Evolutionary conservation across 2,888 invertebrate genomes (phyloP).

Genomic region (Tetragonisca angustula): DNA sequence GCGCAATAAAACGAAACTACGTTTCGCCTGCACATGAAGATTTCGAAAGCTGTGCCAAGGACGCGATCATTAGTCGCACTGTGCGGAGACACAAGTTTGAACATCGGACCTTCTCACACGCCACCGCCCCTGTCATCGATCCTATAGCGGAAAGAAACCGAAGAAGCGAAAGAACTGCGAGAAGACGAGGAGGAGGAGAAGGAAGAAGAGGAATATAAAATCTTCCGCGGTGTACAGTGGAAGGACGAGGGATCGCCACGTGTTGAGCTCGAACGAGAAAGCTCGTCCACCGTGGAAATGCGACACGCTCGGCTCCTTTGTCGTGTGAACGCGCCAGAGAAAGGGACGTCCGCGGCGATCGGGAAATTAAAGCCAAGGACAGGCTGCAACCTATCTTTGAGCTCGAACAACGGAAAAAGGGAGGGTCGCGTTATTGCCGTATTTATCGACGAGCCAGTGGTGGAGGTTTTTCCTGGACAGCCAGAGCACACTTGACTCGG

Average conservation of each 20-base stretch:
- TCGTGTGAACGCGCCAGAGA: slow-evolving; percentile 15
- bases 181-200: background rate
- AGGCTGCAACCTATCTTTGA: slow-evolving; percentile 41
- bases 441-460: slow-evolving; percentile 22
- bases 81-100: slow-evolving; percentile 9
- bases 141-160: background rate
- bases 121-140: slow-evolving; percentile 22
- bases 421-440: slow-evolving; percentile 34
- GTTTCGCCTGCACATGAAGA: background rate
- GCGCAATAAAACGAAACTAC: slow-evolving; percentile 2
- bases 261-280: slow-evolving; percentile 29
- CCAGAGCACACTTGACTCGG: background rate
- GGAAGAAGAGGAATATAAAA: background rate
- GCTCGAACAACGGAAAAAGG: slow-evolving; percentile 21
- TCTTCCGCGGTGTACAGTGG: background rate
- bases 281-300: slow-evolving; percentile 23
- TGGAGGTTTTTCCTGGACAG: background rate
- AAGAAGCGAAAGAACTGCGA: no score
- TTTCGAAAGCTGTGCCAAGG: slow-evolving; percentile 43
- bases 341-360: slow-evolving; percentile 30
- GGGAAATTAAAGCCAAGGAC: slow-evolving; percentile 57
- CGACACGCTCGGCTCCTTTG: slow-evolving; percentile 23
- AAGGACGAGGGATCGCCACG: slow-evolving; percentile 20
- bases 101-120: background rate
- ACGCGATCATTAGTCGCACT: slow-evolving; percentile 34